A percentile compares a stretch with the other conserved stretches of the same genome.
Conservation (phyloP, 2,113 vertebrate species). For the Electrona antarctica region DNA sequence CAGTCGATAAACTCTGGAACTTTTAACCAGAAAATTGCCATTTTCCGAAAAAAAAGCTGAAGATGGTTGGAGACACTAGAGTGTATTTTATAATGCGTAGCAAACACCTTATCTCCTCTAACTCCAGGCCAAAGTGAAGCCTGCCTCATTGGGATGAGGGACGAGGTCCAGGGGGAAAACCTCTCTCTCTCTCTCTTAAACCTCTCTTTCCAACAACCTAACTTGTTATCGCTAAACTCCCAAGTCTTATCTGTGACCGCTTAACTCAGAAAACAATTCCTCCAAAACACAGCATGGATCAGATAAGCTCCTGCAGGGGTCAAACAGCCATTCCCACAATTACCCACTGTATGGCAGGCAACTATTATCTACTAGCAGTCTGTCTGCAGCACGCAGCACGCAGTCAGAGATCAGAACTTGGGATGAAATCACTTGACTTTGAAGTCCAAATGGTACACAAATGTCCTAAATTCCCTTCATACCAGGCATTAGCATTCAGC, state of each 20-base stretch:
- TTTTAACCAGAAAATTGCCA: not conserved
- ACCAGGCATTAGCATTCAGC: no score
- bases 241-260: conserved; percentile 17
- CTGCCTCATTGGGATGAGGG: conserved; percentile 4
- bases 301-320: conserved; percentile 18
- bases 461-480: no score
- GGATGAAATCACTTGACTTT: conserved; percentile 19
- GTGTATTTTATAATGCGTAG: conserved; percentile 1
- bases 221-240: not conserved
- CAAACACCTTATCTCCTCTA: conserved; percentile 21
- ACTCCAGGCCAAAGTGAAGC: not conserved
- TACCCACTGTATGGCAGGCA: conserved; percentile 11
- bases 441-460: no score
- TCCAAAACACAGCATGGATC: conserved; percentile 19
- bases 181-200: not conserved
- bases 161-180: not conserved
- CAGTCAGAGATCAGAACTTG: conserved; percentile 29
- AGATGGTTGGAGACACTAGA: not conserved
- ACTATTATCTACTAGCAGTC: conserved; percentile 25
- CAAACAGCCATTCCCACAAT: conserved; percentile 14
- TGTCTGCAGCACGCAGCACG: not conserved
- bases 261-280: conserved; percentile 30
- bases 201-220: not conserved
- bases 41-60: not conserved
- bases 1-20: no score